A percentile compares a stretch with the other conserved stretches of the same genome.
Evolutionary conservation across 1,140 invertebrate species (phyloP).

Genomic region (Caenorhabditis brenneri): DNA sequence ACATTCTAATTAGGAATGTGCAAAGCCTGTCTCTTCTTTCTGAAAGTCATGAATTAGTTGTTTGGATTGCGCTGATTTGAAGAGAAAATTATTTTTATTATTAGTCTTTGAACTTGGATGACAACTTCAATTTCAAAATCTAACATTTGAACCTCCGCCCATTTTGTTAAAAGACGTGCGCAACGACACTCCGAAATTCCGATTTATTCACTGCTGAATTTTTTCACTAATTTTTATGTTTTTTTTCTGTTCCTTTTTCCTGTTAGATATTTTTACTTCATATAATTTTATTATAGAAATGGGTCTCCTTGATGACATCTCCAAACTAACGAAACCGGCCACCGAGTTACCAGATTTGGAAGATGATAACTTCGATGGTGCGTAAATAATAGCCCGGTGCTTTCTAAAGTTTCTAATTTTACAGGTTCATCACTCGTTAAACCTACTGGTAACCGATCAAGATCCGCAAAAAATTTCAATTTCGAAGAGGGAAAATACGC

Average conservation of each 20-base stretch:
- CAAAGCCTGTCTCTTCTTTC: too few relatives aligned
- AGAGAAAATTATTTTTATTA: too few relatives aligned
- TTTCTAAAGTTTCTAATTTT: neutral
- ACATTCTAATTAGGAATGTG: too few relatives aligned
- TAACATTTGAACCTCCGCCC: neutral
- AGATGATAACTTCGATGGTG: constrained; percentile 6
- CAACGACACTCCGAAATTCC: neutral
- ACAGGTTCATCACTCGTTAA: neutral
- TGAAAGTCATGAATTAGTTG: too few relatives aligned
- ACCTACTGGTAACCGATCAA: neutral
- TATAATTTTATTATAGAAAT: neutral
- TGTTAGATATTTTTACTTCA: too few relatives aligned
- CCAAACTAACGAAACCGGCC: neutral
- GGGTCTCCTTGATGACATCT: constrained; percentile 18
- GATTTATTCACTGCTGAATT: too few relatives aligned
- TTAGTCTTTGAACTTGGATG: too few relatives aligned
- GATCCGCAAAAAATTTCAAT: neutral
- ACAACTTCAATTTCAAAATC: too few relatives aligned
- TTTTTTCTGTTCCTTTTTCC: too few relatives aligned
- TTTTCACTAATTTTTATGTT: too few relatives aligned
- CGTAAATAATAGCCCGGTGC: neutral
- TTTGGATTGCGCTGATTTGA: too few relatives aligned
- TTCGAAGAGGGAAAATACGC: constrained; percentile 31
- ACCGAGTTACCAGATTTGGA: constrained; percentile 1
- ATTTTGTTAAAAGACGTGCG: neutral